Base-by-base conservation (phyloP, 2,888 invertebrate species). In the Thereva unica region DNA sequence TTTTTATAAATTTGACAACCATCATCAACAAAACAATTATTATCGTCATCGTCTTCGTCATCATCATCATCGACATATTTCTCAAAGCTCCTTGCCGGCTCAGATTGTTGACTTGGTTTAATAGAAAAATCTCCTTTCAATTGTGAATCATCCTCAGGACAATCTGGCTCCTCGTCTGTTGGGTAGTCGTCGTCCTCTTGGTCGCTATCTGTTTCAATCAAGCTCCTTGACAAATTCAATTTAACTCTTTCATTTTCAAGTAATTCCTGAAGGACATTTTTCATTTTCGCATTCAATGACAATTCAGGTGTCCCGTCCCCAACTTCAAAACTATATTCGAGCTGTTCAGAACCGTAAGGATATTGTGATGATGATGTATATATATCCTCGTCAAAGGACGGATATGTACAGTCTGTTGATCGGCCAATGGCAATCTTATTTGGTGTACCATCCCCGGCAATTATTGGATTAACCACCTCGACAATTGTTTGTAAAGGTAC, bases 221-320 rank as follows among this genome's bases (percentile, higher is more conserved):
- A 76, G 71, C 80, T 81, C 71, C 79, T 78, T 71, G 81, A 81
- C 72, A 80, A 77, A 79, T 79, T 81, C 70, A 79, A 78, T 76
- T 80, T 80, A 70, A 81, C 81, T 71, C 80, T 78, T 72, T 81
- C 77, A 70, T 81, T 79, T 69, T 77, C 78, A 64, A 81, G 72
- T 67, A 81, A 73, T 70, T 81, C 81, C 71, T 81, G 78, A 63
- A 81, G 76, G 64, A 81, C 81, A 75, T 80, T 81, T 76, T 81
- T 81, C 81, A 81, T 81, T 78, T 81, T 81, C 63, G 81, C 81
- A 75, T 80, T 81, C 70, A 81, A 74, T 67, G 81, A 81, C 70
- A 81, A 73, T 71, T 80, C 79, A 66, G 71, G 65, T 66, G 71
- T 56, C 4, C 6, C 38, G 12, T 64, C 34, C 23, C 44, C 53